phyloP scores from a whole-genome alignment of 2,888 invertebrate species.

The Leptothorax acervorum region DNA sequence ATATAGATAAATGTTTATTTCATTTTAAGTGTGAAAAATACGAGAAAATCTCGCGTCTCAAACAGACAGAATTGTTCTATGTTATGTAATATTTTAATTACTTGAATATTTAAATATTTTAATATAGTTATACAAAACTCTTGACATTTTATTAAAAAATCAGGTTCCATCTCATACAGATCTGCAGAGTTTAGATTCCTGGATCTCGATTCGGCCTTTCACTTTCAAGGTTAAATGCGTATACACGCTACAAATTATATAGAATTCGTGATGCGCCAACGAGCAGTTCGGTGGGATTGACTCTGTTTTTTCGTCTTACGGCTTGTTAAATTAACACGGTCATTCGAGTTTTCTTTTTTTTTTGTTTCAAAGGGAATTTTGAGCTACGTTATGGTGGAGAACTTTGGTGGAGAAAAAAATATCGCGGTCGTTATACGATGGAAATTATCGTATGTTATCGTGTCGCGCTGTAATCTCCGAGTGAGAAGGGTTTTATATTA shows the following conservation, averaged over 20 bases:
- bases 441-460: conserved; percentile 49
- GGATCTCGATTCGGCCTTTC: conserved; percentile 14
- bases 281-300: conserved; percentile 28
- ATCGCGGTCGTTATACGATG: conserved; percentile 34
- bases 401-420: conserved; percentile 27
- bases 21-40: neutral
- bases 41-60: neutral
- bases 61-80: neutral
- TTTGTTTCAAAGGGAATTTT: neutral
- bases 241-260: conserved; percentile 76
- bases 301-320: conserved; percentile 5
- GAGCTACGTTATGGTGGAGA: conserved; percentile 1
- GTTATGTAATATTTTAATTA: neutral
- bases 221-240: conserved; percentile 69
- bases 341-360: neutral
- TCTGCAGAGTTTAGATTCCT: neutral
- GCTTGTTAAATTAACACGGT: conserved; percentile 43
- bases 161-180: neutral
- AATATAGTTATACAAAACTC: neutral
- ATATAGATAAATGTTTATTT: neutral
- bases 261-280: conserved; percentile 76
- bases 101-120: neutral
- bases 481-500: conserved; percentile 48
- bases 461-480: conserved; percentile 32
- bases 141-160: neutral